phyloP scores from a whole-genome alignment of 2,888 invertebrate genomes.

The Eustalomyia histrio region DNA sequence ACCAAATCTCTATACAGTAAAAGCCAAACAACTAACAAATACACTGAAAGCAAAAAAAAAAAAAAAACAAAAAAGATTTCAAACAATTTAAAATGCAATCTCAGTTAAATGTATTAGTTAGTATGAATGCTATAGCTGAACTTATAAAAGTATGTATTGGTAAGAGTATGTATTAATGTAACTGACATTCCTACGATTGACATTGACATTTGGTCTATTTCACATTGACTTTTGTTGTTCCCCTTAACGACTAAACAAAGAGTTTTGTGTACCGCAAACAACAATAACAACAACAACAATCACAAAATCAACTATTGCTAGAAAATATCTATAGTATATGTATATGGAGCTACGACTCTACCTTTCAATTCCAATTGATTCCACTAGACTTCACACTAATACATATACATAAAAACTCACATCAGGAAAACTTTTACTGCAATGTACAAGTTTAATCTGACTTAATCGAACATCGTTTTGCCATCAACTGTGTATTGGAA shows the following conservation, averaged over 20 bases:
- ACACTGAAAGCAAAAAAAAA: conserved; percentile 9
- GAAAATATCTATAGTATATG: not conserved
- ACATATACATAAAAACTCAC: not conserved
- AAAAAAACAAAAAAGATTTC: conserved; percentile 27
- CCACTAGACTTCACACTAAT: conserved; percentile 59
- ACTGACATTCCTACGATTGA: conserved; percentile 65
- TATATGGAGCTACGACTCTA: conserved; percentile 42
- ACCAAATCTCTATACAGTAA: conserved; percentile 47
- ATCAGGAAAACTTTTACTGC: conserved; percentile 42
- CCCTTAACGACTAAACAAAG: conserved; percentile 53
- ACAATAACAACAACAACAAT: conserved; percentile 21
- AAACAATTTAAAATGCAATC: conserved; percentile 53
- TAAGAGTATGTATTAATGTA: conserved; percentile 41
- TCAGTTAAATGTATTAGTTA: conserved; percentile 39
- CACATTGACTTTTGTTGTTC: conserved; percentile 64
- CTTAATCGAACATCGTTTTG: conserved; percentile 67
- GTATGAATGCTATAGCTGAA: not conserved
- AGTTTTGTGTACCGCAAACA: conserved; percentile 17
- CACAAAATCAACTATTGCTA: conserved; percentile 17
- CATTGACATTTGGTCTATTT: conserved; percentile 67
- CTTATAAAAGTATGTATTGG: not conserved
- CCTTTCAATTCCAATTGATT: conserved; percentile 65
- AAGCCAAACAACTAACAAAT: conserved; percentile 27
- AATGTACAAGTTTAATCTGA: conserved; percentile 55
- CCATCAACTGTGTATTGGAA: conserved; percentile 52